These are phyloP conservation scores for Callipepla squamata DNA, from an alignment of 2,113 vertebrate genomes.

Conservation along the genomic window DNA sequence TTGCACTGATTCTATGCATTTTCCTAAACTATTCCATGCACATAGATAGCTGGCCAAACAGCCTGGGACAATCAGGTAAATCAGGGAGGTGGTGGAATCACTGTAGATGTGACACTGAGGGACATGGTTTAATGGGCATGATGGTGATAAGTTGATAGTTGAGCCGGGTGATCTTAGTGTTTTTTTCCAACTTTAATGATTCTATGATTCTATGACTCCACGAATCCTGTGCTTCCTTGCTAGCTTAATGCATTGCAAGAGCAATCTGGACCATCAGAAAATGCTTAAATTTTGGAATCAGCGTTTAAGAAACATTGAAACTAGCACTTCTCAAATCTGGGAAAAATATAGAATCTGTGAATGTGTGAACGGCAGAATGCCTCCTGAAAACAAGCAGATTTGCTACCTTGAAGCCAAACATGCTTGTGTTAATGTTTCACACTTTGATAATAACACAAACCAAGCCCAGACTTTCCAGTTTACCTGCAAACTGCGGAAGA, in stretches of 20 bases:
- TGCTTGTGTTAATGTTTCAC: not conserved
- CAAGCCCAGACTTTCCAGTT: not conserved
- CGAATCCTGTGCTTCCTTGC: not conserved
- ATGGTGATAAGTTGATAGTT: no score
- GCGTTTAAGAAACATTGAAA: not conserved
- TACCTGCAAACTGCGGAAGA: not conserved
- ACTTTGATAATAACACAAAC: not conserved
- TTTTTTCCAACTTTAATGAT: no score
- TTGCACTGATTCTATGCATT: not conserved
- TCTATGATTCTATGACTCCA: no score
- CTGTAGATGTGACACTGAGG: no score
- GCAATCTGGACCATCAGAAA: not conserved
- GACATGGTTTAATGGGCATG: no score
- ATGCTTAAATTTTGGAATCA: not conserved
- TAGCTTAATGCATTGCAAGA: not conserved
- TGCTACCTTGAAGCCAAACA: not conserved
- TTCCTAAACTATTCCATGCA: fast-evolving
- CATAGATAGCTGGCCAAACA: not conserved
- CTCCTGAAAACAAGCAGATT: not conserved
- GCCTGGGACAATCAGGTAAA: not conserved
- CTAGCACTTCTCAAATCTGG: not conserved
- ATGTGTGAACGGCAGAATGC: not conserved
- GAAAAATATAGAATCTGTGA: not conserved
- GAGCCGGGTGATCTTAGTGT: no score
- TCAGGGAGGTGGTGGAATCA: not conserved